phyloP scores from a whole-genome alignment of 2,113 vertebrate species.

The Platanista minor region DNA sequence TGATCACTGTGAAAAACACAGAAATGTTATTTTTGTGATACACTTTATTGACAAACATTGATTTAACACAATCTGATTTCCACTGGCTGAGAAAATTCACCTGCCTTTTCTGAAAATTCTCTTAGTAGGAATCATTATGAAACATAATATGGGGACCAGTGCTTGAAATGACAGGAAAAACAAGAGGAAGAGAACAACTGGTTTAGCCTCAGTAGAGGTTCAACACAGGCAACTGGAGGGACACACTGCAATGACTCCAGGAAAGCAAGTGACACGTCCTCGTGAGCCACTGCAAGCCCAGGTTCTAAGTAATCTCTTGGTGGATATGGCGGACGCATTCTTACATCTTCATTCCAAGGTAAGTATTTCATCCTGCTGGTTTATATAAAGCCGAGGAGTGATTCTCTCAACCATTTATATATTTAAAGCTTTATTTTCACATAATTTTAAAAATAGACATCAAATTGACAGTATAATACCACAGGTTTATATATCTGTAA shows the following conservation, averaged over 20 bases:
- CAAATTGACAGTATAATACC: background rate
- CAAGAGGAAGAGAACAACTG: background rate
- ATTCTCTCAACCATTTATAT: background rate
- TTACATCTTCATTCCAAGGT: background rate
- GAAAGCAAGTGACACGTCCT: accelerated
- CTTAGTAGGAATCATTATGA: background rate
- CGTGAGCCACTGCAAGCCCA: background rate
- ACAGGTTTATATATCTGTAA: background rate
- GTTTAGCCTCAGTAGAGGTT: background rate
- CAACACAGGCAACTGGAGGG: background rate
- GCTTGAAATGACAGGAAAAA: background rate
- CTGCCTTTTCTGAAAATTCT: background rate
- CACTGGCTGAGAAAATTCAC: background rate
- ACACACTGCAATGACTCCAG: accelerated
- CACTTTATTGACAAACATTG: background rate
- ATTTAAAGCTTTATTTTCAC: background rate
- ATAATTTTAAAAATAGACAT: background rate
- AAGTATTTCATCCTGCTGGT: background rate
- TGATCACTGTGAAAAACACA: background rate
- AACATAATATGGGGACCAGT: background rate
- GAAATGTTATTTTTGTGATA: background rate
- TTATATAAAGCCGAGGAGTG: background rate
- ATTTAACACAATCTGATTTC: background rate
- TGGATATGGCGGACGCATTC: no score
- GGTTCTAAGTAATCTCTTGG: no score